Evolutionary conservation across 2,888 invertebrate genomes (phyloP), one percentile per base, ranked within the genome.

Genomic region (Ditylenchus weischeri): DNA sequence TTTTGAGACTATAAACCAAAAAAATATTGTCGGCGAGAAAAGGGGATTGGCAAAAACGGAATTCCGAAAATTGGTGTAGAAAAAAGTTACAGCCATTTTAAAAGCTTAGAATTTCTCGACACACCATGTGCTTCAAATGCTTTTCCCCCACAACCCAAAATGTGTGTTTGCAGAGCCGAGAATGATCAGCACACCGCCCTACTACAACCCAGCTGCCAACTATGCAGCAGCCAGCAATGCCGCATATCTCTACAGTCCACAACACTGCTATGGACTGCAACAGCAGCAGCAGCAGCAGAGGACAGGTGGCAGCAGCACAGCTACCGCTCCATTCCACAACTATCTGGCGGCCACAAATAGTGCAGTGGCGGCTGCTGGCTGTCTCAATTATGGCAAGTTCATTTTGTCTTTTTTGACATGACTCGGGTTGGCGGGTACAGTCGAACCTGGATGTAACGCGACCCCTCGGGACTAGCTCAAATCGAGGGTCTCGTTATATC

Each of bases 141-240:
- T 5, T 5, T 29, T n/a, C n/a, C 29, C 5, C 5, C 29, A 29
- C 5, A 2, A 29, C 29, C 29, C 2, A 4, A 43, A 43, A 43
- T 10, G 8, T 6, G 15, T 15, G 8, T 43, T 54, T 54, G 2
- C 10, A 54, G 59, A 59, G 21, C 36, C 59, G 21, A 21, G 59
- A 59, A 59, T 59, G 59, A 59, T 59, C 23, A 59, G 36, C 59
- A 59, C 59, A 36, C 59, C 59, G 13, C 59, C 59, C 19, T 59
- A 59, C 10, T 59, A 59, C 35, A 59, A 59, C 36, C 11, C 54
- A 54, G 54, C 54, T 19, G 10, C 59, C 35, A 59, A 43, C 36
- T 59, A 59, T 59, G 59, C 59, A 36, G 36, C 59, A 59, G 57
- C 57, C 18, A 54, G 23, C 23, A 59, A 59, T 38, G 59, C 59